These are phyloP conservation scores for Pseudomugil gertrudae DNA, from an alignment of 2,797 vertebrate genomes.

Conservation along the genomic window DNA sequence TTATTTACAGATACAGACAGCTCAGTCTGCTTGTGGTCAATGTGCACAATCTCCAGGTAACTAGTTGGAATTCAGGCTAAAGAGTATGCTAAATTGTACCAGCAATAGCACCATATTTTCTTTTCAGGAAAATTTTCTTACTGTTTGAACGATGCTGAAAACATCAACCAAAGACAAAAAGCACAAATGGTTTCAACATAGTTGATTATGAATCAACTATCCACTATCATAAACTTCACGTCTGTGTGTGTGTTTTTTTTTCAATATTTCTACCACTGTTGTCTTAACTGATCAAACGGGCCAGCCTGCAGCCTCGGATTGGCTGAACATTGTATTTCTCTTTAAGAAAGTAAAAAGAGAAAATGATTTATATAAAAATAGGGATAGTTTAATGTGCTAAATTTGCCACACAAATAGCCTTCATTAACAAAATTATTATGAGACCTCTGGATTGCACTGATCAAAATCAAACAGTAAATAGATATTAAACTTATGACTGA, in stretches of 20 bases:
- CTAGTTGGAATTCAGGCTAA: conserved; percentile 24
- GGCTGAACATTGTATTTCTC: conserved; percentile 9
- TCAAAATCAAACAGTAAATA: not conserved
- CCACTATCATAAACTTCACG: conserved; percentile 7
- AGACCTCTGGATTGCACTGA: not conserved
- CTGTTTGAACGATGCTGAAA: conserved; percentile 2
- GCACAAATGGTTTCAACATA: not conserved
- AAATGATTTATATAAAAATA: not conserved
- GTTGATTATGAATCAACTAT: not conserved
- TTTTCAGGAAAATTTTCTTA: conserved; percentile 19
- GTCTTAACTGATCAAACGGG: no score
- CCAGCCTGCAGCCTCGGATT: conserved; percentile 2
- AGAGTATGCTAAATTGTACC: conserved; percentile 3
- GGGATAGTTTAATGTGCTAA: not conserved
- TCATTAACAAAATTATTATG: not conserved
- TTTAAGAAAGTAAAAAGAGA: conserved; percentile 11
- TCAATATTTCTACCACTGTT: not conserved
- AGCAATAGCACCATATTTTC: conserved; percentile 28
- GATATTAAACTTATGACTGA: not conserved
- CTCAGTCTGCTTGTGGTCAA: conserved; percentile 23
- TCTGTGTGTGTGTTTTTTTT: not conserved
- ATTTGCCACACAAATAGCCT: not conserved
- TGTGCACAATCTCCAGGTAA: conserved; percentile 16
- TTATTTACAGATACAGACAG: conserved; percentile 22
- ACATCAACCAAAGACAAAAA: not conserved